A percentile compares a stretch with the other conserved stretches of the same genome.
Evolutionary conservation across 1,140 invertebrate genomes (phyloP).

Genomic region (Aphidius ervi): DNA sequence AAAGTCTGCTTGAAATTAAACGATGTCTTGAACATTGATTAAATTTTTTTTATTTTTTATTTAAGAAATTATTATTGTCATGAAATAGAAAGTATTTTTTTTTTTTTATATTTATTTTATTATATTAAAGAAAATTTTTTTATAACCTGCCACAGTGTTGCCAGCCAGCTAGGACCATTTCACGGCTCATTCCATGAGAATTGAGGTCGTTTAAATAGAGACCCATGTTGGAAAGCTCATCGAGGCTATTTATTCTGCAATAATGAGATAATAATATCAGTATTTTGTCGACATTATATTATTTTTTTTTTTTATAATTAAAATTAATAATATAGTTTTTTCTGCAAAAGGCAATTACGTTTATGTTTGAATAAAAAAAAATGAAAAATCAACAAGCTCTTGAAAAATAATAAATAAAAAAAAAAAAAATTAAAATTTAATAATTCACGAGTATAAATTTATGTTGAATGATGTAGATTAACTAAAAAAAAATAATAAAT

Average conservation of each 20-base stretch:
- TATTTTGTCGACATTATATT: too few relatives aligned
- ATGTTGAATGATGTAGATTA: too few relatives aligned
- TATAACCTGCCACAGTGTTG: slow-evolving; percentile 74
- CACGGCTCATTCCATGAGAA: slow-evolving; percentile 77
- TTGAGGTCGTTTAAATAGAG: slow-evolving; percentile 83
- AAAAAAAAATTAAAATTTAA: too few relatives aligned
- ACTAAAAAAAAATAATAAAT: too few relatives aligned
- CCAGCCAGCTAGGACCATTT: slow-evolving; percentile 82
- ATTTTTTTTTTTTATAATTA: slow-evolving; percentile 8
- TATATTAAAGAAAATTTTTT: slow-evolving; percentile 8
- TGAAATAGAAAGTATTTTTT: slow-evolving; percentile 11
- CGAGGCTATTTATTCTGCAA: slow-evolving; percentile 74
- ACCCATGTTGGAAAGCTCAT: slow-evolving; percentile 74
- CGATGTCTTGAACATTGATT: background rate
- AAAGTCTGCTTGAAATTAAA: background rate
- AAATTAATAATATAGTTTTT: background rate
- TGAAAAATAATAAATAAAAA: too few relatives aligned
- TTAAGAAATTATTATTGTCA: background rate
- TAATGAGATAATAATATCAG: slow-evolving; percentile 19
- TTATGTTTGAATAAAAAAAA: too few relatives aligned
- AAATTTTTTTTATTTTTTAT: too few relatives aligned
- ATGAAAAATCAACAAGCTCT: too few relatives aligned
- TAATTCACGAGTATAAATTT: too few relatives aligned
- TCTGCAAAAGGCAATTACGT: too few relatives aligned
- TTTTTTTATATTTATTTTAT: background rate